Evolutionary conservation across 2,797 vertebrate species (phyloP).

Genomic region (Eidolon dupreanum): DNA sequence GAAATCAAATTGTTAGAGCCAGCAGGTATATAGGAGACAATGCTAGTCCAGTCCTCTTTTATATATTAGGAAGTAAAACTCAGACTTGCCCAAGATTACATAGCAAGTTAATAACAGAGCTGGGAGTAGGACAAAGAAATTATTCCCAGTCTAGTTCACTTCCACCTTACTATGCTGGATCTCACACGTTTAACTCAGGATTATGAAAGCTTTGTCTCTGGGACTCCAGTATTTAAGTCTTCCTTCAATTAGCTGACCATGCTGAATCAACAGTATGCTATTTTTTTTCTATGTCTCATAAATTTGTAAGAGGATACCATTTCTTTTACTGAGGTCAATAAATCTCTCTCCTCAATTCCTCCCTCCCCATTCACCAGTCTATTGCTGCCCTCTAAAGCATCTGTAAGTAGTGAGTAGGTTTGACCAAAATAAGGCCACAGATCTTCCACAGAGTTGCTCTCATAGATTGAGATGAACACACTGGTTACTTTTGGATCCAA

Average conservation of each 20-base stretch:
- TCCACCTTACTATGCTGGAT: background rate
- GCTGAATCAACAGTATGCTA: background rate
- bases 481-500: background rate
- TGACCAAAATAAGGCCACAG: background rate
- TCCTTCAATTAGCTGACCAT: conserved; percentile 20
- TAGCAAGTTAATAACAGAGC: conserved; percentile 14
- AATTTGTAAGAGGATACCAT: background rate
- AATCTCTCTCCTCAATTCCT: conserved; percentile 1
- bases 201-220: conserved; percentile 7
- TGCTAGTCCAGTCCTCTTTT: background rate
- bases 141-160: background rate
- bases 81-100: conserved; percentile 43
- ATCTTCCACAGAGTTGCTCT: background rate
- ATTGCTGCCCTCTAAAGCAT: background rate
- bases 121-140: background rate
- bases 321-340: conserved; percentile 28
- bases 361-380: background rate
- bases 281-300: conserved; percentile 3
- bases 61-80: conserved; percentile 46
- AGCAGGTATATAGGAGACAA: background rate
- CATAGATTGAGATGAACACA: background rate
- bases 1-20: background rate
- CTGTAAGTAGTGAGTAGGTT: background rate
- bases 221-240: background rate
- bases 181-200: background rate